These are phyloP conservation scores for Aphidius gifuensis DNA, from an alignment of 1,140 invertebrate genomes.

Conservation along the genomic window DNA sequence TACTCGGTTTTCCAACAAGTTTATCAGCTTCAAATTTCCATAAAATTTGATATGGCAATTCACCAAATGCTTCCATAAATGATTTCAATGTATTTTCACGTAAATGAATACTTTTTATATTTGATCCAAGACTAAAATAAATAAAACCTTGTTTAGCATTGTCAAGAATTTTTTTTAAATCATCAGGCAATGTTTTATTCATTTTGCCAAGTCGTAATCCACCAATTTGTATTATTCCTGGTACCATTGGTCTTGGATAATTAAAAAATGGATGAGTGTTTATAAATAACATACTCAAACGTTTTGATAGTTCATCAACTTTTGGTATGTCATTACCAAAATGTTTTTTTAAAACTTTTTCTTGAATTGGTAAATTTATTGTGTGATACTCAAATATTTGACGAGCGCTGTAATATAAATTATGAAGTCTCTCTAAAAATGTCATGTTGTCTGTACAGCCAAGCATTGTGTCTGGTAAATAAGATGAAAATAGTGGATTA, in stretches of 20 bases:
- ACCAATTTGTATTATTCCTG: conserved; percentile 52
- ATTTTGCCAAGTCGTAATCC: conserved; percentile 50
- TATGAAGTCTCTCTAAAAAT: conserved; percentile 46
- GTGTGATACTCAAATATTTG: conserved; percentile 32
- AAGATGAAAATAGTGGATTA: conserved; percentile 48
- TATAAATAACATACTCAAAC: conserved; percentile 57
- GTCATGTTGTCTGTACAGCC: conserved; percentile 40
- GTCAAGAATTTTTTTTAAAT: conserved; percentile 57
- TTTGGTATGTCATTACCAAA: conserved; percentile 48
- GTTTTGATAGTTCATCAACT: conserved; percentile 51
- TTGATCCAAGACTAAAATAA: conserved; percentile 63
- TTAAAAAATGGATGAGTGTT: conserved; percentile 53
- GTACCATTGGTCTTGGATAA: conserved; percentile 49
- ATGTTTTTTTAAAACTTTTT: conserved; percentile 41
- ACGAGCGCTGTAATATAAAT: conserved; percentile 27
- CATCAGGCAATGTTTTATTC: conserved; percentile 30
- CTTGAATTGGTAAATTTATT: conserved; percentile 28
- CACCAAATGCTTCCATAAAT: conserved; percentile 52
- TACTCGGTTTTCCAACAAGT: conserved; percentile 43
- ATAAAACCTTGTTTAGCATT: conserved; percentile 57
- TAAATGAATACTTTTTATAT: conserved; percentile 46
- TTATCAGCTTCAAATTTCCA: conserved; percentile 55
- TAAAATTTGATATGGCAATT: conserved; percentile 51
- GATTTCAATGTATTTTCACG: conserved; percentile 38
- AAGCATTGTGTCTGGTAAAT: conserved; percentile 46